Conservation (phyloP, 2,888 invertebrate genomes). For the Metopia argyrocephala region DNA sequence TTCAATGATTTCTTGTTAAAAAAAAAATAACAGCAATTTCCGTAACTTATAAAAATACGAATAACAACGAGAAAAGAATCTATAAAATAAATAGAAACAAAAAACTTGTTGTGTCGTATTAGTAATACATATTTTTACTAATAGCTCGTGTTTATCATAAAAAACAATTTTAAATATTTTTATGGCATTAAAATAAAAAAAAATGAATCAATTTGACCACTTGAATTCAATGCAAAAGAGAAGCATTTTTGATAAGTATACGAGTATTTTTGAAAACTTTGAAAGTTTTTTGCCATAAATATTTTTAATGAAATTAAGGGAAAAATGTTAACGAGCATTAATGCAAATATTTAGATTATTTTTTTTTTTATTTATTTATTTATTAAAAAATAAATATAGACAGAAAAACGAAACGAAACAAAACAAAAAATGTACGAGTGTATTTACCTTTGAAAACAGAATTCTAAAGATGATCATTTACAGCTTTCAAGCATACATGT, state of each 20-base stretch:
- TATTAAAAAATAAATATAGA: slow-evolving; percentile 5
- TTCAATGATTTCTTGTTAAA: slow-evolving; percentile 44
- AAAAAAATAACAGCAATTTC: slow-evolving; percentile 14
- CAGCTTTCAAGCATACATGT: slow-evolving; percentile 28
- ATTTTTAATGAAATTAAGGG: slow-evolving; percentile 13
- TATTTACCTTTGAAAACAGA: slow-evolving; percentile 23
- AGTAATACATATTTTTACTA: slow-evolving; percentile 14
- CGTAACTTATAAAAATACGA: slow-evolving; percentile 4
- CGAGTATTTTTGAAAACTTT: slow-evolving; percentile 2
- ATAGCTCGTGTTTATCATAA: slow-evolving; percentile 33
- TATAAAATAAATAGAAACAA: not conserved
- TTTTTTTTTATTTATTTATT: slow-evolving; percentile 13
- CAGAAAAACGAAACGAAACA: not conserved
- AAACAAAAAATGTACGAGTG: not conserved
- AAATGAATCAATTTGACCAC: slow-evolving; percentile 16
- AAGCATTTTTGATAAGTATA: not conserved
- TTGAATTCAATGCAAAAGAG: slow-evolving; percentile 3
- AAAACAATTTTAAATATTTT: slow-evolving; percentile 12
- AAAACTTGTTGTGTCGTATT: slow-evolving; percentile 17
- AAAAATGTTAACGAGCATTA: slow-evolving; percentile 11
- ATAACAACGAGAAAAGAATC: not conserved
- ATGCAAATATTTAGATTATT: slow-evolving; percentile 27
- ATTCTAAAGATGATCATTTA: slow-evolving; percentile 22
- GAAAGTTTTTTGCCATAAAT: not conserved
- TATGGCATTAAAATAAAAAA: slow-evolving; percentile 20